Conservation (phyloP, 2,797 vertebrate species). For the Emydoidea blandingii region DNA sequence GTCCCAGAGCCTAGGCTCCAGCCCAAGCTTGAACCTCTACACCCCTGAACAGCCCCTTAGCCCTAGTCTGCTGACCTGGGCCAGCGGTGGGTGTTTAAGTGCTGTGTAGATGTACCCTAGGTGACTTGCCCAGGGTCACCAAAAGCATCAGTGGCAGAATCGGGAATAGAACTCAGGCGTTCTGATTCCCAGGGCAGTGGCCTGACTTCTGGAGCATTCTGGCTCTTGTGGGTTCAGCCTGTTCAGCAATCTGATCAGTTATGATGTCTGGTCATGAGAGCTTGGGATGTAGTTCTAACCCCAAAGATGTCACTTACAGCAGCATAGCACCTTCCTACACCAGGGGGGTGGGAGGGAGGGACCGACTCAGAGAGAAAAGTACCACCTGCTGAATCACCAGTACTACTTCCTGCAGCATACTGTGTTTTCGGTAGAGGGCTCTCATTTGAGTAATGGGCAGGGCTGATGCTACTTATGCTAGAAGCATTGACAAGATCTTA, state of each 20-base stretch:
- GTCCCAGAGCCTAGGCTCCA: background rate
- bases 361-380: background rate
- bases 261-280: background rate
- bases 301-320: background rate
- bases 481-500: background rate
- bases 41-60: background rate
- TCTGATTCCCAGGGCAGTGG: background rate
- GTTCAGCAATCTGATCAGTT: background rate
- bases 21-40: background rate
- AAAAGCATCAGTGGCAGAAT: background rate
- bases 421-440: background rate
- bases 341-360: background rate
- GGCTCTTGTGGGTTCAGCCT: accelerated
- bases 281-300: accelerated
- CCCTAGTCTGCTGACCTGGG: background rate
- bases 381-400: background rate
- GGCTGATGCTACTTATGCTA: background rate
- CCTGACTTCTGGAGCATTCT: accelerated
- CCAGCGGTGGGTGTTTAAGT: background rate
- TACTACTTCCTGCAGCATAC: background rate
- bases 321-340: background rate
- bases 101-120: background rate
- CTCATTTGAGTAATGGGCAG: background rate
- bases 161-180: background rate
- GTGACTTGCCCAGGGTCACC: background rate